phyloP scores from a whole-genome alignment of 2,888 invertebrate species.

The Coelogynopora nodosa region DNA sequence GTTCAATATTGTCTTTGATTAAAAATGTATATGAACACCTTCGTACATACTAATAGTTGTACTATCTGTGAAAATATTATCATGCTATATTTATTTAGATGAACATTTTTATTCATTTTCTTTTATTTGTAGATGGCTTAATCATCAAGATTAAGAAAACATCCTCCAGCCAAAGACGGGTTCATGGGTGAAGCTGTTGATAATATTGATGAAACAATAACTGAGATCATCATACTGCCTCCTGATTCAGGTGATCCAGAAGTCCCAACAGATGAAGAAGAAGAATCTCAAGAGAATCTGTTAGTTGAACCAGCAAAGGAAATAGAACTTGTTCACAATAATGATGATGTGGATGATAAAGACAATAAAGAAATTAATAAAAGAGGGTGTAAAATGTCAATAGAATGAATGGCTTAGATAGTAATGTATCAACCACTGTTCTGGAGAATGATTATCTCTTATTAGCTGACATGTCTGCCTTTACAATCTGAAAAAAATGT shows the following conservation, averaged over 20 bases:
- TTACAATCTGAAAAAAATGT: neutral
- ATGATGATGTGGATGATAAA: conserved; percentile 4
- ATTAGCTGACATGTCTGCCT: neutral
- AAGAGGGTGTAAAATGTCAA: conserved; percentile 10
- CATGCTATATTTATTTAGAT: neutral
- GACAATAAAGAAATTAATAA: neutral
- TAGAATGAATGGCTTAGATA: conserved; percentile 12
- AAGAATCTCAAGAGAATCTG: neutral
- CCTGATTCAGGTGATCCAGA: neutral
- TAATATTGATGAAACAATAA: conserved; percentile 4
- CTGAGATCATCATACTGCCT: neutral
- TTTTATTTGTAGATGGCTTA: conserved; percentile 6
- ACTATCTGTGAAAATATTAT: neutral
- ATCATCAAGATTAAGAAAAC: neutral
- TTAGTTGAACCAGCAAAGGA: conserved; percentile 8
- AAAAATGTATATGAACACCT: neutral
- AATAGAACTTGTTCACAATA: neutral
- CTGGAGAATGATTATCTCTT: conserved; percentile 24
- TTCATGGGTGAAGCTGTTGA: conserved; percentile 10
- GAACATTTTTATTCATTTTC: too few species aligned
- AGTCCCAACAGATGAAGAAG: conserved; percentile 5
- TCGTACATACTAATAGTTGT: neutral
- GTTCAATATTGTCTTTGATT: neutral
- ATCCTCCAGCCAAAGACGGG: neutral
- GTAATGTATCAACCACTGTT: conserved; percentile 11